Base-by-base conservation (phyloP, 2,113 vertebrate genomes). In the Poecile atricapillus region DNA sequence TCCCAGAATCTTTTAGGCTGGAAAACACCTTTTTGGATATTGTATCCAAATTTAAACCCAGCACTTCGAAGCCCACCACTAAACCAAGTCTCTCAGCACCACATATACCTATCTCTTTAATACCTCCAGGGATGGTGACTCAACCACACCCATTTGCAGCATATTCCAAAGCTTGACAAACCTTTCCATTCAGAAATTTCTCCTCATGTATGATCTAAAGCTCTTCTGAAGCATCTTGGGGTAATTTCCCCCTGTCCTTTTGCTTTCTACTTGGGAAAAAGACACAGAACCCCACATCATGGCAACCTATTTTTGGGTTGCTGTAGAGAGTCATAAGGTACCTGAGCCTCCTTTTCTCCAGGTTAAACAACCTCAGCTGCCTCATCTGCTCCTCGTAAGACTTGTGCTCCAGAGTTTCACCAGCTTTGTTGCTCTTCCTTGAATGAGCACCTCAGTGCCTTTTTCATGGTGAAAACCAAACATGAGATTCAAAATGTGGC, bases 401-500 rank as follows among this genome's bases (percentile, higher is more conserved):
- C 7, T 56, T 44, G 35, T 25, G 3, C 47, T 89, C 8, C 8
- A 44, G 41, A 49, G 2, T 10, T 68, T 67, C 46, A 47, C 10
- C 18, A 53, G 10, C 10, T 65, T 73, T n/a, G 15, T 46, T 65
- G 15, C 13, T 25, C 18, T 71, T 50, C 50, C 60, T 43, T 12
- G 8, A 39, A 55, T 9, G 27, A 19, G 25, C 15, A 21, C 13
- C 35, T 49, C 15, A 67, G 12, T 37, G 31, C 33, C 15, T 68
- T 55, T 67, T 53, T 41, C 19, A 15, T 15, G 9, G 10, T 35
- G 30, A 55, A 82, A 47, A 53, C 6, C 19, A 19, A 33, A 33
- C 4, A 20, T 4, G 6, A 2, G 18, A 35, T 31, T 80, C 11
- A 18, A 80, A 12, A 13, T 35, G 14, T 0, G 0, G 5, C 21